A percentile compares a stretch with the other conserved stretches of the same genome.
These are phyloP conservation scores for Syrmaticus mikado DNA, from an alignment of 2,113 vertebrate species.

Conservation along the genomic window DNA sequence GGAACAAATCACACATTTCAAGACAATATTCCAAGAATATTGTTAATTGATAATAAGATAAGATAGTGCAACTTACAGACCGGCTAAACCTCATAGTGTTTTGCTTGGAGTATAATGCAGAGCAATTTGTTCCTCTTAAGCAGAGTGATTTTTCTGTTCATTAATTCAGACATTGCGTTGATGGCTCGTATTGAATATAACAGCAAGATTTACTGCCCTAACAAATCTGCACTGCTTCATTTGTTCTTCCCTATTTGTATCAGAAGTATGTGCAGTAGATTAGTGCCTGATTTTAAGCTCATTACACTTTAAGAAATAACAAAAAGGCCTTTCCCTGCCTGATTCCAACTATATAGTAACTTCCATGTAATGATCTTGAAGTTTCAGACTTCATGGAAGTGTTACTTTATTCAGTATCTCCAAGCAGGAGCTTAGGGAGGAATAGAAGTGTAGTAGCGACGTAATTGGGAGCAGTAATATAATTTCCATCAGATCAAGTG, in stretches of 20 bases:
- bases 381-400: slow-evolving; percentile 25
- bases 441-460: slow-evolving; percentile 15
- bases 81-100: neutral
- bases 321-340: neutral
- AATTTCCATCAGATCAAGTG: neutral
- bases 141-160: slow-evolving; percentile 54
- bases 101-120: slow-evolving; percentile 11
- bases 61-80: neutral
- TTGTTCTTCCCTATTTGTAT: neutral
- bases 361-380: neutral
- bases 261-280: neutral
- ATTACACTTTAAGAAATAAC: neutral
- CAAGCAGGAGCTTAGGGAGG: neutral
- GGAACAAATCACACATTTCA: slow-evolving; percentile 32
- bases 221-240: neutral
- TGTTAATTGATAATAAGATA: neutral
- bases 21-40: slow-evolving; percentile 12
- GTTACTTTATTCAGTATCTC: neutral
- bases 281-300: slow-evolving; percentile 16
- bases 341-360: neutral
- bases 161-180: slow-evolving; percentile 34
- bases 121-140: slow-evolving; percentile 66
- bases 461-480: neutral
- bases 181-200: slow-evolving; percentile 28
- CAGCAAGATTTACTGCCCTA: slow-evolving; percentile 34